Base-by-base conservation (phyloP, 1,140 invertebrate species). In the Branchinecta lindahli region DNA sequence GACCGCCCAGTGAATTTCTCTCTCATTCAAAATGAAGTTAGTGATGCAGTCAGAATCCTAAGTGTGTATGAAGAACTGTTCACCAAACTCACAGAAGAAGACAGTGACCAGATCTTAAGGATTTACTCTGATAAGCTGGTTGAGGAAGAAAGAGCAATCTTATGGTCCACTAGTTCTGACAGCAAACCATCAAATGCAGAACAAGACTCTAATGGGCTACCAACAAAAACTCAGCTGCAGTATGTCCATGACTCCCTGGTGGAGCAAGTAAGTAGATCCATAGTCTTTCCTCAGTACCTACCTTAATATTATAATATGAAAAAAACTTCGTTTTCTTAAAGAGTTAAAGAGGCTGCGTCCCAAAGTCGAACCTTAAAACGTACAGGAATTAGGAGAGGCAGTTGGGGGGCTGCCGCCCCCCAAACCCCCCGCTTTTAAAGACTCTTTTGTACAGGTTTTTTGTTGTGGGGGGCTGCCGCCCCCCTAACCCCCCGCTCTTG, bases 11-110 rank as follows among this genome's bases (percentile, higher is more conserved):
- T 33, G 33, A 33, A 33, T 33, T 33, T 33, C 33, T 33, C 33
- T 1, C 33, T 61, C 52, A 61, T 15, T 20, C 52, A 20, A 61
- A 61, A 12, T 61, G 52, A 61, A 61, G 12, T 61, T 61, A 20
- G 18, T 15, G 52, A 61, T 61, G 52, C 18, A 15, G 12, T 61
- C 12, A 61, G 18, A 20, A 61, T 61, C 18, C 18, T 61, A 20
- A 61, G 12, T 61, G 52, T 61, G 18, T 61, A 61, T 61, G 52
- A 61, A 12, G 52, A 61, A 61, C 12, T 61, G 52, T 61, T 61
- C 52, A 15, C 52, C 12, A 61, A 61, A 15, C 52, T 61, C 18
- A 15, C 52, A 15, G 52, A 61, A 15, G 52, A 20, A 12, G 52
- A 61, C 52, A 61, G 12, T 12, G 52, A 61, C 52, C 52, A 61